Evolutionary conservation across 2,888 invertebrate genomes (phyloP).

Genomic region (Apamea anceps): DNA sequence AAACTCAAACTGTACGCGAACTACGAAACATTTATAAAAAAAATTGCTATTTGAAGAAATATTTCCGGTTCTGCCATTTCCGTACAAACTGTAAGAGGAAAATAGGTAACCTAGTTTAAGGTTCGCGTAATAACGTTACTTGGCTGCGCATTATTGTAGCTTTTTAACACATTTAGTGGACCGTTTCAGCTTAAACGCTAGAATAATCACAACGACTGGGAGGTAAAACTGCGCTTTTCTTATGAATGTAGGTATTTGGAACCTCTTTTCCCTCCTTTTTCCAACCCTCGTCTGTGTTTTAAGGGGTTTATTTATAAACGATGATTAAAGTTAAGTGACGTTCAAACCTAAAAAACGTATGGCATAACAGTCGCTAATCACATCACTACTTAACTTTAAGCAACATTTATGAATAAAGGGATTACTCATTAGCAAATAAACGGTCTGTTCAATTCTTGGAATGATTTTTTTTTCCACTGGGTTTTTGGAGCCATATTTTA

Average conservation of each 20-base stretch:
- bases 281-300: neutral
- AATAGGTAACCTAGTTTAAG: conserved; percentile 63
- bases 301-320: neutral
- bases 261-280: neutral
- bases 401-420: neutral
- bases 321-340: neutral
- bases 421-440: neutral
- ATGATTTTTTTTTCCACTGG: conserved; percentile 10
- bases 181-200: conserved; percentile 6
- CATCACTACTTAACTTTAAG: neutral
- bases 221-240: neutral
- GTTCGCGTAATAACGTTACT: conserved; percentile 43
- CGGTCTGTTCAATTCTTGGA: neutral
- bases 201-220: neutral
- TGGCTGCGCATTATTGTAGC: conserved; percentile 32
- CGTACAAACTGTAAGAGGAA: conserved; percentile 44
- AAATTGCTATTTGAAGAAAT: conserved; percentile 41
- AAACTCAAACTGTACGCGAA: conserved; percentile 33
- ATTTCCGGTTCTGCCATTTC: conserved; percentile 47
- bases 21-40: conserved; percentile 24
- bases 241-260: neutral
- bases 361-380: neutral
- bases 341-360: neutral
- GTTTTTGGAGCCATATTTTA: neutral
- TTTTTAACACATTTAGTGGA: conserved; percentile 32